Percentiles rank a stretch among this genome's conserved stretches.
Conservation (phyloP, 2,888 invertebrate species). For the Tribolium freemani region DNA sequence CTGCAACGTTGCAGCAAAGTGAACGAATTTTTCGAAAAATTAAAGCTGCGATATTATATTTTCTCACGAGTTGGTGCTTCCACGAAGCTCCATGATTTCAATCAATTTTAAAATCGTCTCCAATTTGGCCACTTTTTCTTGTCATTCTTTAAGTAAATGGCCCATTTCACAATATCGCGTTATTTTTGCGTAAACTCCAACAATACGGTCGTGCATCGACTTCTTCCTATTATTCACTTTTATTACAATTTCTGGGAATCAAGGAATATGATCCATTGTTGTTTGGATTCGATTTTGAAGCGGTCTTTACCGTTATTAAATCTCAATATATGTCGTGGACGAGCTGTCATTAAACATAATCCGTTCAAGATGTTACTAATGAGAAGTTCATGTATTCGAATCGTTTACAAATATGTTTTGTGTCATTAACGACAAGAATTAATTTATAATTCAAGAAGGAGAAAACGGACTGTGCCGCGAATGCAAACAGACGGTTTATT, state of each 20-base stretch:
- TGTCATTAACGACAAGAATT: slow-evolving; percentile 40
- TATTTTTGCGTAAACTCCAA: slow-evolving; percentile 29
- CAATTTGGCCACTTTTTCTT: slow-evolving; percentile 26
- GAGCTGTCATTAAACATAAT: slow-evolving; percentile 22
- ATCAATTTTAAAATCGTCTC: slow-evolving; percentile 11
- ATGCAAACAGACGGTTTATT: slow-evolving; percentile 32
- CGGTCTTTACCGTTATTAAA: slow-evolving; percentile 27
- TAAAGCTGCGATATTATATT: not conserved
- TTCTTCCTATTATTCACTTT: slow-evolving; percentile 29
- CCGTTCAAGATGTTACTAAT: slow-evolving; percentile 22
- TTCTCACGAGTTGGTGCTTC: not conserved
- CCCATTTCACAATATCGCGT: slow-evolving; percentile 16
- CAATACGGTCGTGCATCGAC: slow-evolving; percentile 22
- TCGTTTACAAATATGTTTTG: slow-evolving; percentile 39
- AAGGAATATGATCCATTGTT: slow-evolving; percentile 20
- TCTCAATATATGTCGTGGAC: slow-evolving; percentile 17
- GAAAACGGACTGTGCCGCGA: slow-evolving; percentile 15
- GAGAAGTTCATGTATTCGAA: slow-evolving; percentile 11
- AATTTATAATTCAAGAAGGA: slow-evolving; percentile 35
- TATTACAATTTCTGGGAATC: slow-evolving; percentile 29
- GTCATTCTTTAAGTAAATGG: slow-evolving; percentile 10
- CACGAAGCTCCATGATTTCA: not conserved
- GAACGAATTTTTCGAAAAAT: not conserved
- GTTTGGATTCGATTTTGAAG: slow-evolving; percentile 9
- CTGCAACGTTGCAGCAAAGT: not conserved